Conservation (phyloP, 2,888 invertebrate species). For the Drosophila maculinotata region DNA sequence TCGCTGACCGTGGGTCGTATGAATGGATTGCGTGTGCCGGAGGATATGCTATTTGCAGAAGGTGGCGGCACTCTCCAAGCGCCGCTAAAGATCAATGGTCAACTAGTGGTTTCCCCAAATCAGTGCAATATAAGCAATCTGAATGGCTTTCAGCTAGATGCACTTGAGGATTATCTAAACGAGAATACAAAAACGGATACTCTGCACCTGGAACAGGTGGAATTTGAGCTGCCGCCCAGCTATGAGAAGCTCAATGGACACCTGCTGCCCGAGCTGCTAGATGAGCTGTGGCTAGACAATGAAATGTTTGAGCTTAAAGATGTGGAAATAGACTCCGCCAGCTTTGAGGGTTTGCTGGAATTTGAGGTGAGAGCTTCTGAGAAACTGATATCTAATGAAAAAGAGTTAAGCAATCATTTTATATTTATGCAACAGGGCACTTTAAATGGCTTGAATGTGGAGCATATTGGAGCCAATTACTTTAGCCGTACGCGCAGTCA, state of each 20-base stretch:
- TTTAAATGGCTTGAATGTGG: conserved; percentile 85
- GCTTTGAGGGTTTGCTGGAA: conserved; percentile 76
- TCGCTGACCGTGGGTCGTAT: conserved; percentile 75
- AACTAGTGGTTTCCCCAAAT: conserved; percentile 32
- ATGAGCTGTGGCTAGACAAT: conserved; percentile 86
- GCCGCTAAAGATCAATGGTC: conserved; percentile 53
- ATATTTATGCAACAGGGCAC: conserved; percentile 83
- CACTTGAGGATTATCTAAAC: conserved; percentile 63
- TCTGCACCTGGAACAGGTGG: conserved; percentile 84
- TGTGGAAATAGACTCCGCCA: conserved; percentile 64
- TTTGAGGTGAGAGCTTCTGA: conserved; percentile 65
- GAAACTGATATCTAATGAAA: no score
- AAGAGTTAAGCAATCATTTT: conserved; percentile 2
- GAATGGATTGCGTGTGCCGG: conserved; percentile 84
- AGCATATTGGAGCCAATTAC: conserved; percentile 85
- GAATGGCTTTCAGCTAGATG: conserved; percentile 70
- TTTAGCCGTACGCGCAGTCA: conserved; percentile 86
- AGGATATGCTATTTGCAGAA: conserved; percentile 84
- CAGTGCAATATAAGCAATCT: conserved; percentile 62
- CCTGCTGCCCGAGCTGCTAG: conserved; percentile 79
- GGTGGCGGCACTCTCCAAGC: conserved; percentile 68
- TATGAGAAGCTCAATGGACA: conserved; percentile 84
- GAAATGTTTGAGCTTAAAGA: conserved; percentile 69
- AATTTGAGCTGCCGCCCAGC: conserved; percentile 84
- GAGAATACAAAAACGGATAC: conserved; percentile 36